Conservation (phyloP, 2,888 invertebrate genomes). For the Agrotis ipsilon region DNA sequence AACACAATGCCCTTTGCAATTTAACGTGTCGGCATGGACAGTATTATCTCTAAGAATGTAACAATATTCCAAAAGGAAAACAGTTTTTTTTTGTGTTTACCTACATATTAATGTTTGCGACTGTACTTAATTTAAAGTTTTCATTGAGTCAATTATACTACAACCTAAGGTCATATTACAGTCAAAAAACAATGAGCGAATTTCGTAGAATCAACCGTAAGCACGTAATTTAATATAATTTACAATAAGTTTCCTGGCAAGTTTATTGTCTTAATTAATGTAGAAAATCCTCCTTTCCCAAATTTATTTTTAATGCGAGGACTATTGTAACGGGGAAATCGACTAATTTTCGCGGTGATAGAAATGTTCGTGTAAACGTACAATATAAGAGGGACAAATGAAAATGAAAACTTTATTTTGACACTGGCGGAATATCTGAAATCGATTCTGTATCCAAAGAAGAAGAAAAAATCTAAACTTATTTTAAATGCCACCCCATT, state of each 20-base stretch:
- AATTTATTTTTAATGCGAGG: too few relatives aligned
- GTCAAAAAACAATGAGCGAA: not conserved
- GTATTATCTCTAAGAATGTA: not conserved
- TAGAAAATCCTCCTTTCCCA: too few relatives aligned
- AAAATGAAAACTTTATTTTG: too few relatives aligned
- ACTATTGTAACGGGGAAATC: too few relatives aligned
- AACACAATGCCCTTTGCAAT: too few relatives aligned
- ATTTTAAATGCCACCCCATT: not conserved
- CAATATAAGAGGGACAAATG: too few relatives aligned
- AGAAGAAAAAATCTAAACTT: too few relatives aligned
- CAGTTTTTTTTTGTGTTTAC: not conserved
- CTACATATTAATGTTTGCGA: not conserved
- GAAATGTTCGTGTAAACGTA: too few relatives aligned
- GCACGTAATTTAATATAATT: conserved; percentile 12
- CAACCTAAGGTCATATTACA: not conserved
- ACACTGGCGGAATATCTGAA: too few relatives aligned
- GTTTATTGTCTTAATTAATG: not conserved
- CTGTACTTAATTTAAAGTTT: conserved; percentile 5
- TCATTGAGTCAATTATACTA: not conserved
- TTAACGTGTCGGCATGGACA: too few relatives aligned
- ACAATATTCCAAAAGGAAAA: not conserved
- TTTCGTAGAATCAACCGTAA: not conserved
- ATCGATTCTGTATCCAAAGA: too few relatives aligned
- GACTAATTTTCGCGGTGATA: too few relatives aligned
- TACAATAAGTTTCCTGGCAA: not conserved